Conservation (phyloP, 2,888 invertebrate genomes). For the Crematogaster levior region DNA sequence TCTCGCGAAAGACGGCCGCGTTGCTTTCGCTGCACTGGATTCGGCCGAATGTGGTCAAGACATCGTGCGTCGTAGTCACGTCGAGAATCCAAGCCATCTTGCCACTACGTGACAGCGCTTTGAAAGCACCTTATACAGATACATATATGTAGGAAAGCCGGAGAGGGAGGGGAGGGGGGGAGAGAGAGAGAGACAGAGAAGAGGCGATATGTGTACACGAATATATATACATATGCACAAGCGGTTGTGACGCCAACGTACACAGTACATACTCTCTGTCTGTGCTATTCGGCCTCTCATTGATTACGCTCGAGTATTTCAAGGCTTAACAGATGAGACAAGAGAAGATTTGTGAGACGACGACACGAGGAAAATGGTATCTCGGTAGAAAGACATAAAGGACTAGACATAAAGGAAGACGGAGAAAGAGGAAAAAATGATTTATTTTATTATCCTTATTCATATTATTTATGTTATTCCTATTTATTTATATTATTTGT, state of each 20-base stretch:
- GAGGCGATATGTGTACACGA: slow-evolving; percentile 34
- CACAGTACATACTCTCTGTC: slow-evolving; percentile 23
- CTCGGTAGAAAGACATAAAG: slow-evolving; percentile 35
- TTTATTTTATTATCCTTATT: background rate
- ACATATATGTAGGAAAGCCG: background rate
- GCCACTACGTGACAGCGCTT: slow-evolving; percentile 39
- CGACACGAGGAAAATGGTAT: slow-evolving; percentile 57
- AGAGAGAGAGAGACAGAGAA: background rate
- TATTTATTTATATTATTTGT: no score
- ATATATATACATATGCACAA: slow-evolving; percentile 57
- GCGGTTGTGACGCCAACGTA: slow-evolving; percentile 64
- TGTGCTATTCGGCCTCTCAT: slow-evolving; percentile 58
- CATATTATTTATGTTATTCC: no score
- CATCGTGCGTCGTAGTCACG: slow-evolving; percentile 30
- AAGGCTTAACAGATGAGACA: slow-evolving; percentile 73
- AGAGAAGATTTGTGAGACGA: slow-evolving; percentile 74
- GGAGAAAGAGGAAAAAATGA: background rate
- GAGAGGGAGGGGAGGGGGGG: no score
- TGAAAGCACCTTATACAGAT: slow-evolving; percentile 33
- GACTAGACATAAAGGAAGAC: slow-evolving; percentile 41
- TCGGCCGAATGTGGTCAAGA: slow-evolving; percentile 31
- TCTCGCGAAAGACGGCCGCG: slow-evolving; percentile 13
- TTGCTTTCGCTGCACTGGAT: background rate
- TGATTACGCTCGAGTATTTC: slow-evolving; percentile 75
- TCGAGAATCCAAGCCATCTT: slow-evolving; percentile 33